A percentile compares a stretch with the other conserved stretches of the same genome.
These are phyloP conservation scores for Galbula dea DNA, from an alignment of 2,113 vertebrate species.

Conservation along the genomic window DNA sequence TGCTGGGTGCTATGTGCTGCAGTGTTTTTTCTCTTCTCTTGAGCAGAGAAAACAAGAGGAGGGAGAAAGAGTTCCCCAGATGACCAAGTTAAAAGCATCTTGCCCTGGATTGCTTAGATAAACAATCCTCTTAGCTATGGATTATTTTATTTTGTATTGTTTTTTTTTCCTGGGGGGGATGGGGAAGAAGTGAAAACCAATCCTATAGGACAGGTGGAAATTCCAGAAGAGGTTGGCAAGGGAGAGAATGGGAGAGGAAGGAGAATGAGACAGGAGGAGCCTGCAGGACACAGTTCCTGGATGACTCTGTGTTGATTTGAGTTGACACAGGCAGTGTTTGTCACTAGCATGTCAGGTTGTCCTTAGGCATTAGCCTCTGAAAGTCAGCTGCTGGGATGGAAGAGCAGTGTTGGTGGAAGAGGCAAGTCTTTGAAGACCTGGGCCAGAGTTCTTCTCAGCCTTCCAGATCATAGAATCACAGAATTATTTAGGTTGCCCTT, in stretches of 20 bases:
- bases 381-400: not conserved
- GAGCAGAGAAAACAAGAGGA: not conserved
- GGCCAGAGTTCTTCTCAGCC: too few species aligned
- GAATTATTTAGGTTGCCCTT: too few species aligned
- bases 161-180: not conserved
- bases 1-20: not conserved
- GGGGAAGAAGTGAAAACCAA: not conserved
- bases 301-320: too few species aligned
- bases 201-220: not conserved
- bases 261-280: too few species aligned
- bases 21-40: not conserved
- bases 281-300: too few species aligned
- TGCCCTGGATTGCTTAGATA: not conserved
- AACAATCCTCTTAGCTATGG: not conserved
- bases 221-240: not conserved
- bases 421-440: not conserved
- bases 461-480: too few species aligned
- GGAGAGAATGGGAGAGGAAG: not conserved
- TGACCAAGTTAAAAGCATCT: not conserved
- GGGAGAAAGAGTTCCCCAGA: not conserved
- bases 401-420: not conserved
- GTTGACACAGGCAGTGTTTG: too few species aligned
- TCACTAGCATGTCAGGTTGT: not conserved
- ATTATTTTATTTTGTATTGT: not conserved
- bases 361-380: not conserved